Evolutionary conservation across 2,113 vertebrate genomes (phyloP).

Genomic region (Oncorhynchus mykiss): DNA sequence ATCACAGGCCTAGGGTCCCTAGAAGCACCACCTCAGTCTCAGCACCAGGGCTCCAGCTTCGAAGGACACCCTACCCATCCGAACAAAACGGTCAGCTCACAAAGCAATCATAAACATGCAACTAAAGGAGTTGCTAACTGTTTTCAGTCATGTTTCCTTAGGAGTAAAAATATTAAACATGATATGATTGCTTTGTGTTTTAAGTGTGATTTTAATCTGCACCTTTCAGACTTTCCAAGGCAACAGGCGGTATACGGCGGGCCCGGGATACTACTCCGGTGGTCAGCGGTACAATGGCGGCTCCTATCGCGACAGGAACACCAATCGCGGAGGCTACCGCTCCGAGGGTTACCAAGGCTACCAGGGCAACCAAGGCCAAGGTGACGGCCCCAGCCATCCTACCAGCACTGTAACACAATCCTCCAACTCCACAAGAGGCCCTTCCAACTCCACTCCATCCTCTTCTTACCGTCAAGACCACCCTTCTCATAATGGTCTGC

Average conservation of each 20-base stretch:
- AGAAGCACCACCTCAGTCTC: conserved; percentile 49
- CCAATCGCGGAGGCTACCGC: conserved; percentile 66
- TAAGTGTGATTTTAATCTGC: neutral
- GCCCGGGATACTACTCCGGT: conserved; percentile 75
- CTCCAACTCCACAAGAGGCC: conserved; percentile 33
- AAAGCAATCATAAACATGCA: neutral
- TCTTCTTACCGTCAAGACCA: conserved; percentile 56
- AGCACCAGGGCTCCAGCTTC: conserved; percentile 21
- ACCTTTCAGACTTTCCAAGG: conserved; percentile 78
- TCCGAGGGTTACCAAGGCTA: conserved; percentile 55
- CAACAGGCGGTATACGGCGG: conserved; percentile 59
- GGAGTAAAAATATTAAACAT: too few species aligned
- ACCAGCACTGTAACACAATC: conserved; percentile 45
- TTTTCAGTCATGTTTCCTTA: too few species aligned
- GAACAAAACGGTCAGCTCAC: conserved; percentile 77
- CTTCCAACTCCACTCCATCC: conserved; percentile 27
- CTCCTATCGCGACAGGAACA: conserved; percentile 68
- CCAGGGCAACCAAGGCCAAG: conserved; percentile 9
- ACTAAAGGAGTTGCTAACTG: too few species aligned
- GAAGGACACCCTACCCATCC: conserved; percentile 61
- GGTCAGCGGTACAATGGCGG: conserved; percentile 74
- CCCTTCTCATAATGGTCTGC: conserved; percentile 74
- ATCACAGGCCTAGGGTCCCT: conserved; percentile 55
- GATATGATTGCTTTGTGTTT: too few species aligned
- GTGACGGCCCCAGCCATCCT: conserved; percentile 33